Evolutionary conservation across 2,888 invertebrate genomes (phyloP), one percentile per base, ranked within the genome.

Genomic region (Thecocarcelia acutangulata): DNA sequence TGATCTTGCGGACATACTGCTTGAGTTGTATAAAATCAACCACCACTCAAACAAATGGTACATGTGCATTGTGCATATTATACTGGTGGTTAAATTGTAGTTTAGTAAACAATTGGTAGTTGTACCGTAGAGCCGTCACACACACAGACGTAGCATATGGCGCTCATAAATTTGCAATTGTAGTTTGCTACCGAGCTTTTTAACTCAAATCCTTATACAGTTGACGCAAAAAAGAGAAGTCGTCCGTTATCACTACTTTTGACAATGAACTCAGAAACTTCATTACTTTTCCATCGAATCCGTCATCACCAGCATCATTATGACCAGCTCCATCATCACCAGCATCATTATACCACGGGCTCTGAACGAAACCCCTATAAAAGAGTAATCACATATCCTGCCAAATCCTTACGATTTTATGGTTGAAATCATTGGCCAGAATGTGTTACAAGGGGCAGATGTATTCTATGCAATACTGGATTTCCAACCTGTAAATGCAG

Each of bases 1-100:
- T 83, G 79, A 83, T 78, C 77, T 77, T 82, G 70, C 80, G 9
- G 80, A 80, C 52, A 84, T 84, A 76, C 17, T 83, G 52, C 44
- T 83, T 19, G 77, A 80, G 15, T 28, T 83, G 17, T 83, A 83
- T 54, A 80, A 64, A 81, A 79, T 72, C 61, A 73, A 76, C 72
- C 63, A 72, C 56, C 58, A 13, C 21, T 19, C 40, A 6, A 58
- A 40, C 58, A 80, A 84, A 66, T 84, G 76, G 83, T 84, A 83
- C 50, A 84, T 83, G 82, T 79, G 82, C 21, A 83, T 83, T 33
- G 76, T 82, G 24, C n/a, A n/a, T n/a, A n/a, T n/a, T n/a, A 37
- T 82, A 28, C 28, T 52, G 28, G 12, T 52, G 52, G 12, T 24
- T 48, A 17, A 48, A 48, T 19, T 48, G 17, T 5, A 3, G 6